phyloP scores from a whole-genome alignment of 2,888 invertebrate genomes.

The Auanema freiburgensis region DNA sequence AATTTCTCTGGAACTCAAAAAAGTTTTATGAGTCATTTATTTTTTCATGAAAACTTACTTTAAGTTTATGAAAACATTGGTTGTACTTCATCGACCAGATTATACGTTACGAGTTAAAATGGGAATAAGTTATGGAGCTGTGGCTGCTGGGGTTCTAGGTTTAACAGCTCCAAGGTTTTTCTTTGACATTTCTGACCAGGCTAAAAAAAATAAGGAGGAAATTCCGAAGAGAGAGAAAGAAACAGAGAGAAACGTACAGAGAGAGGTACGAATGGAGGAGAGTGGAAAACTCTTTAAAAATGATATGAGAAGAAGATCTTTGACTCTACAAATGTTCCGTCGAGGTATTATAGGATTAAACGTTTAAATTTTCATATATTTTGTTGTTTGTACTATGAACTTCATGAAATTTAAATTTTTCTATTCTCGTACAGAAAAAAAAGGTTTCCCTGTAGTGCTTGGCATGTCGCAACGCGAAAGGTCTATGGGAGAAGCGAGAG shows the following conservation, averaged over 20 bases:
- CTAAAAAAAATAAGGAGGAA: background rate
- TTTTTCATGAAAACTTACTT: slow-evolving; percentile 2
- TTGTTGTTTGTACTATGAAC: too few relatives aligned
- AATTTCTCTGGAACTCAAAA: slow-evolving; percentile 34
- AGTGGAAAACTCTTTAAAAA: background rate
- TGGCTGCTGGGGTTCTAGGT: slow-evolving; percentile 46
- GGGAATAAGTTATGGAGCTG: slow-evolving; percentile 41
- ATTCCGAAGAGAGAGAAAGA: background rate
- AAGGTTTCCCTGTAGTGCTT: background rate
- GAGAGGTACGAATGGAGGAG: background rate
- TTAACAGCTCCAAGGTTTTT: slow-evolving; percentile 38
- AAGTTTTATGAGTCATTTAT: slow-evolving; percentile 18
- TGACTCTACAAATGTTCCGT: background rate
- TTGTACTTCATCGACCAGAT: slow-evolving; percentile 37
- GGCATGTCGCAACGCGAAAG: background rate
- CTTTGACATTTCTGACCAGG: background rate
- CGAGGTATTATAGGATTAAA: too few relatives aligned
- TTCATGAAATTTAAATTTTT: too few relatives aligned
- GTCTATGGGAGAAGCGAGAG: background rate
- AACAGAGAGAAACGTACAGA: too few relatives aligned
- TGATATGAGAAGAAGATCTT: background rate
- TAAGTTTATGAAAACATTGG: slow-evolving; percentile 30
- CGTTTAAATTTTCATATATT: too few relatives aligned
- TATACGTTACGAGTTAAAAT: slow-evolving; percentile 33
- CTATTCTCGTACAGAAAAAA: background rate